Evolutionary conservation across 2,888 invertebrate genomes (phyloP).

Genomic region (Bombyx huttoni): DNA sequence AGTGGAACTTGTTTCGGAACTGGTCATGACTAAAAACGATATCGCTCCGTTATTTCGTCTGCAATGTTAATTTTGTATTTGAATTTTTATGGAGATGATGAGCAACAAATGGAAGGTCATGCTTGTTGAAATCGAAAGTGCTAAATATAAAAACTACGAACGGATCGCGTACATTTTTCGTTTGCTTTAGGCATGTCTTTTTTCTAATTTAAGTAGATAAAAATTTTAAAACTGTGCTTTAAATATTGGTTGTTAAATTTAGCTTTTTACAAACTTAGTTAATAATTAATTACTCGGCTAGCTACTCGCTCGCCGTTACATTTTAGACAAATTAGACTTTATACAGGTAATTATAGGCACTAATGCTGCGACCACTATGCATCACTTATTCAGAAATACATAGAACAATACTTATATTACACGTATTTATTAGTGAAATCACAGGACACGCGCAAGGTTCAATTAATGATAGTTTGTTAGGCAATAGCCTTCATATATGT

Average conservation of each 20-base stretch:
- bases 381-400: not conserved
- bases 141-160: not conserved
- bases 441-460: constrained; percentile 23
- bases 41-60: not conserved
- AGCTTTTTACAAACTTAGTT: no score
- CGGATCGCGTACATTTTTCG: not conserved
- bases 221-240: no score
- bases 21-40: not conserved
- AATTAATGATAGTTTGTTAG: constrained; percentile 5
- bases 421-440: constrained; percentile 14
- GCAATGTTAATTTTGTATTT: not conserved
- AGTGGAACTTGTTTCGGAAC: not conserved
- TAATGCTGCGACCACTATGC: no score
- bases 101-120: not conserved
- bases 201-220: no score
- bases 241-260: no score
- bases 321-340: no score
- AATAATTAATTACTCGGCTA: no score
- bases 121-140: not conserved
- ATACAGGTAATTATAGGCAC: no score
- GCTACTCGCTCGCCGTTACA: no score
- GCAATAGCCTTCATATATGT: not conserved
- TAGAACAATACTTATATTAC: not conserved
- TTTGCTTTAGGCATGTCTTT: not conserved
- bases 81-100: not conserved